Evolutionary conservation across 2,797 vertebrate genomes (phyloP).

Genomic region (Acanthurus leucopareius): DNA sequence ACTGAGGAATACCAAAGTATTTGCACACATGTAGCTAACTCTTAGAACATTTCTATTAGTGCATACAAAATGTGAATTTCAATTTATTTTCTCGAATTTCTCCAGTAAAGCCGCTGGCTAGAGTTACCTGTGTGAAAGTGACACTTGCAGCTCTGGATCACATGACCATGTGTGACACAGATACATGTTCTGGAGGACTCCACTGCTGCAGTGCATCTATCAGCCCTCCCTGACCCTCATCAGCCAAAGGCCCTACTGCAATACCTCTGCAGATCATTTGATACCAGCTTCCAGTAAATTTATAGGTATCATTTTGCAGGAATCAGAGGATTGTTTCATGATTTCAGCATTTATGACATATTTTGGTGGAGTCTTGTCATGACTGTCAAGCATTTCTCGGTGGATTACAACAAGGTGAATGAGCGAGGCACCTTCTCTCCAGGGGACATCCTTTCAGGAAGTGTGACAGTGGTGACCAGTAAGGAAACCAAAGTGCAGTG

Average conservation of each 20-base stretch:
- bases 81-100: slow-evolving; percentile 27
- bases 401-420: slow-evolving; percentile 76
- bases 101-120: slow-evolving; percentile 24
- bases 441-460: slow-evolving; percentile 76
- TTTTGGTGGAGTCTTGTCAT: slow-evolving; percentile 44
- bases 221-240: slow-evolving; percentile 8
- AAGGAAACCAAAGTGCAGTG: slow-evolving; percentile 78
- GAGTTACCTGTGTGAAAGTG: slow-evolving; percentile 75
- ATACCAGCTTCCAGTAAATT: neutral
- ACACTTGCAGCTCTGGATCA: slow-evolving; percentile 72
- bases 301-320: neutral
- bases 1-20: neutral
- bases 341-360: neutral
- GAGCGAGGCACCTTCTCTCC: slow-evolving; percentile 74
- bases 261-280: neutral
- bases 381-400: slow-evolving; percentile 73
- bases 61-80: neutral
- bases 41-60: neutral
- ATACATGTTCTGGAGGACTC: slow-evolving; percentile 32
- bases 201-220: neutral
- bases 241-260: slow-evolving; percentile 2
- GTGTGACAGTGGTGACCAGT: slow-evolving; percentile 69
- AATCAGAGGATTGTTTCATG: neutral
- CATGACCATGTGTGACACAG: slow-evolving; percentile 62
- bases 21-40: neutral